Conservation (phyloP, 2,113 vertebrate genomes). For the Mohoua ochrocephala region DNA sequence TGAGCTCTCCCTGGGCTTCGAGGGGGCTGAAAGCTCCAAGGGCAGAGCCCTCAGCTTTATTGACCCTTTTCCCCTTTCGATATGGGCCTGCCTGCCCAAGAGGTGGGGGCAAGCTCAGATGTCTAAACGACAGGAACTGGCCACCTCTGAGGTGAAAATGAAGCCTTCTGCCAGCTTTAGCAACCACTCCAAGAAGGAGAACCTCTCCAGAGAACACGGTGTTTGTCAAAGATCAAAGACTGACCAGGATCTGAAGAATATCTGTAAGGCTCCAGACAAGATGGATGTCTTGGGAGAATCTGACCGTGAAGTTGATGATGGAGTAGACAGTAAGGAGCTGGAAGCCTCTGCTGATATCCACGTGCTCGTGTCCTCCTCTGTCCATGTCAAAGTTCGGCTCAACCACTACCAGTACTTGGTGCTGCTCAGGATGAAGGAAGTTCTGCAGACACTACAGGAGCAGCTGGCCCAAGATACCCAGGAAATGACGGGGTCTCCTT, state of each 20-base stretch:
- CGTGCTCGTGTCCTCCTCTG: slow-evolving; percentile 79
- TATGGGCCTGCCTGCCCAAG: slow-evolving; percentile 87
- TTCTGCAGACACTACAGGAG: slow-evolving; percentile 79
- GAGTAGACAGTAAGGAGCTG: slow-evolving; percentile 22
- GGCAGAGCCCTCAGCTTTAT: slow-evolving; percentile 83
- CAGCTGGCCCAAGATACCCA: slow-evolving; percentile 79
- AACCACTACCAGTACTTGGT: slow-evolving; percentile 96
- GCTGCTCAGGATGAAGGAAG: slow-evolving; percentile 89
- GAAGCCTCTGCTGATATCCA: slow-evolving; percentile 79
- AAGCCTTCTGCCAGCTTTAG: slow-evolving; percentile 74
- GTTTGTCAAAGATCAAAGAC: slow-evolving; percentile 72
- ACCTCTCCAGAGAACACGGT: neutral
- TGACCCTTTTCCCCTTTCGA: slow-evolving; percentile 84
- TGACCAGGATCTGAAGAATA: slow-evolving; percentile 71
- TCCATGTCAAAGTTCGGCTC: slow-evolving; percentile 81
- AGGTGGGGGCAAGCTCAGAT: slow-evolving; percentile 67
- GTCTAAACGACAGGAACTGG: neutral
- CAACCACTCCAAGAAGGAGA: slow-evolving; percentile 42
- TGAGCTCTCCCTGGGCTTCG: slow-evolving; percentile 82
- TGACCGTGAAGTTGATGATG: neutral
- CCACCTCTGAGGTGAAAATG: slow-evolving; percentile 59
- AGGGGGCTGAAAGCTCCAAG: slow-evolving; percentile 85
- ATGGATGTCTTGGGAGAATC: slow-evolving; percentile 43
- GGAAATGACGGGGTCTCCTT: slow-evolving; percentile 54
- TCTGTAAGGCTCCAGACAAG: slow-evolving; percentile 33